A percentile compares a stretch with the other conserved stretches of the same genome.
Evolutionary conservation across 1,140 invertebrate genomes (phyloP).

Genomic region (Drosophila pallidifrons): DNA sequence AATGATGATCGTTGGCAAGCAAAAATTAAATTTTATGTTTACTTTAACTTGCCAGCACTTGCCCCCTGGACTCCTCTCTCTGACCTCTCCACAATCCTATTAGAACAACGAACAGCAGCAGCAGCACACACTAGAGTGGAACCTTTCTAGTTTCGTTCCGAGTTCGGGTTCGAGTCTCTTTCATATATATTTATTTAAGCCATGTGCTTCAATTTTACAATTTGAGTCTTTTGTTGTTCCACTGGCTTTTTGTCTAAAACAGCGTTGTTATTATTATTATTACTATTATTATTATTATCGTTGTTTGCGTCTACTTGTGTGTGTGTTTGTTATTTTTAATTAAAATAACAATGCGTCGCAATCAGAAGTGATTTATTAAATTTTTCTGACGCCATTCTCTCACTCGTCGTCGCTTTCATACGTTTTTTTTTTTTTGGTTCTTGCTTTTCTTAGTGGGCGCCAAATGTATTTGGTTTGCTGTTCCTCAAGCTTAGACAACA

Average conservation of each 20-base stretch:
- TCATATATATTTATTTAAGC: conserved; percentile 66
- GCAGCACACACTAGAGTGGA: conserved; percentile 1
- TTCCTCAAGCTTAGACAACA: conserved; percentile 10
- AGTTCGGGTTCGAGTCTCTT: not conserved
- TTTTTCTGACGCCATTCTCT: conserved; percentile 56
- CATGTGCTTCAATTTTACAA: conserved; percentile 65
- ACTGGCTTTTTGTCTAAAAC: conserved; percentile 53
- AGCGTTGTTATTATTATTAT: conserved; percentile 50
- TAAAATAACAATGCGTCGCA: conserved; percentile 76
- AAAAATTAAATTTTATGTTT: conserved; percentile 67
- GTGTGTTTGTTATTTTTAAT: conserved; percentile 47
- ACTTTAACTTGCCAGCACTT: conserved; percentile 33
- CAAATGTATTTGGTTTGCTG: conserved; percentile 25
- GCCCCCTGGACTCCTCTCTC: not conserved
- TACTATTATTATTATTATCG: conserved; percentile 44
- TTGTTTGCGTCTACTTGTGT: conserved; percentile 16
- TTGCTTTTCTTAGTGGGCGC: conserved; percentile 16
- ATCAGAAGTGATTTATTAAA: conserved; percentile 80
- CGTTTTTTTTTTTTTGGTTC: not conserved
- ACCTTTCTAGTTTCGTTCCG: conserved; percentile 16
- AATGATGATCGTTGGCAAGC: conserved; percentile 27
- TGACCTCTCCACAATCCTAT: not conserved
- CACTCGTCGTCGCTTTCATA: not conserved
- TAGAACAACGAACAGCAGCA: not conserved
- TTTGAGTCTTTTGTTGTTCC: conserved; percentile 59